These are phyloP conservation scores for Chrysopa pallens DNA, from an alignment of 1,140 invertebrate genomes.

Conservation along the genomic window DNA sequence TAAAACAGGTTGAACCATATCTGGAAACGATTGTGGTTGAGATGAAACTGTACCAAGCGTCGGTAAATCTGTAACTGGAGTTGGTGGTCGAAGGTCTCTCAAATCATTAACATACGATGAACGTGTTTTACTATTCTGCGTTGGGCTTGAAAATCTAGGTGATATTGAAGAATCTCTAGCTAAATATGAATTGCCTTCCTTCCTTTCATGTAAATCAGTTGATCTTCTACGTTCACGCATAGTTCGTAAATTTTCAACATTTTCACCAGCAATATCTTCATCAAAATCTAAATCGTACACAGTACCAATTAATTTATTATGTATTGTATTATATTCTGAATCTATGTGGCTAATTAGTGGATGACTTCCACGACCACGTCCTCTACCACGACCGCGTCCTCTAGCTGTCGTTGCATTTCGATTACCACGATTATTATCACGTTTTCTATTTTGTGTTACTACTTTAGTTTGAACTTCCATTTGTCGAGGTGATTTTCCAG, in stretches of 20 bases:
- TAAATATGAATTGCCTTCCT: slow-evolving; percentile 30
- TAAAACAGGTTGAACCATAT: slow-evolving; percentile 46
- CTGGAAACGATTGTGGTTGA: slow-evolving; percentile 25
- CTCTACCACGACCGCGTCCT: slow-evolving; percentile 41
- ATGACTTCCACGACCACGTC: slow-evolving; percentile 43
- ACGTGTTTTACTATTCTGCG: slow-evolving; percentile 16
- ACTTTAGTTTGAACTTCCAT: slow-evolving; percentile 12
- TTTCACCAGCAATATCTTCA: slow-evolving; percentile 59
- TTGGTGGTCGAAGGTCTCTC: slow-evolving; percentile 19
- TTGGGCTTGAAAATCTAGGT: slow-evolving; percentile 30
- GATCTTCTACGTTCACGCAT: slow-evolving; percentile 65
- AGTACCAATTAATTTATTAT: slow-evolving; percentile 64
- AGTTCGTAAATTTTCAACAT: slow-evolving; percentile 58
- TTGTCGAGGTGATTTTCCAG: slow-evolving; percentile 50
- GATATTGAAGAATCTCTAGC: slow-evolving; percentile 34
- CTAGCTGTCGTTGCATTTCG: slow-evolving; percentile 21
- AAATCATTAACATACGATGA: slow-evolving; percentile 18
- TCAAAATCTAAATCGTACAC: slow-evolving; percentile 77
- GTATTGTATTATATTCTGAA: slow-evolving; percentile 34
- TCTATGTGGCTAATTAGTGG: slow-evolving; percentile 10
- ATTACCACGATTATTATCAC: slow-evolving; percentile 29
- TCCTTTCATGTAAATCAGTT: slow-evolving; percentile 47
- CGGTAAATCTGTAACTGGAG: slow-evolving; percentile 15
- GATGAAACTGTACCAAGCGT: slow-evolving; percentile 6
- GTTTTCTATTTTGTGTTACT: slow-evolving; percentile 19